A percentile compares a stretch with the other conserved stretches of the same genome.
Evolutionary conservation across 1,140 invertebrate genomes (phyloP).

Genomic region (Drosophila dunni): DNA sequence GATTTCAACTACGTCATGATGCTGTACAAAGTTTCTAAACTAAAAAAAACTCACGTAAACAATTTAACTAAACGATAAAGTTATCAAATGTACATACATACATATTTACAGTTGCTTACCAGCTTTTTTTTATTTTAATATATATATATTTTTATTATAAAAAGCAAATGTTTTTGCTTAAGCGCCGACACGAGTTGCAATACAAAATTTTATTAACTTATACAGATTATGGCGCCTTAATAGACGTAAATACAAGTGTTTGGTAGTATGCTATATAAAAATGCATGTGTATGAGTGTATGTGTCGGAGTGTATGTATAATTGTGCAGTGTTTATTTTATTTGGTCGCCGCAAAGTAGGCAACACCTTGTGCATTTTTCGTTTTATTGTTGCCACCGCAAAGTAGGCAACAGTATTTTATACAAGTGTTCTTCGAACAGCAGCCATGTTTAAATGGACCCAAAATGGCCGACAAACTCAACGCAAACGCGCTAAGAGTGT

Average conservation of each 20-base stretch:
- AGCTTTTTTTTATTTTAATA: neutral
- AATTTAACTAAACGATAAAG: slow-evolving; percentile 23
- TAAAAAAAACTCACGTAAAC: slow-evolving; percentile 15
- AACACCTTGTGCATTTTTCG: slow-evolving; percentile 47
- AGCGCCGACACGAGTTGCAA: slow-evolving; percentile 51
- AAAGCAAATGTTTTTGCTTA: slow-evolving; percentile 11
- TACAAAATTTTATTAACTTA: slow-evolving; percentile 77
- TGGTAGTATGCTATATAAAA: slow-evolving; percentile 28
- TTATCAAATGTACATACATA: slow-evolving; percentile 15
- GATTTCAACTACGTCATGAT: slow-evolving; percentile 14
- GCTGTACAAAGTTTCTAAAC: slow-evolving; percentile 17
- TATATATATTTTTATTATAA: neutral
- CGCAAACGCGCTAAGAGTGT: neutral
- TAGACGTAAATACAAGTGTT: slow-evolving; percentile 19
- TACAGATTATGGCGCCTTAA: slow-evolving; percentile 46
- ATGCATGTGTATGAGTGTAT: slow-evolving; percentile 20
- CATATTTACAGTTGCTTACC: slow-evolving; percentile 42
- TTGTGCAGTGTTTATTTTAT: slow-evolving; percentile 50
- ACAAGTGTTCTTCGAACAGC: slow-evolving; percentile 48
- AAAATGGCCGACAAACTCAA: slow-evolving; percentile 14
- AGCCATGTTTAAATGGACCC: slow-evolving; percentile 46
- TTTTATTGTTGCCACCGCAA: slow-evolving; percentile 16
- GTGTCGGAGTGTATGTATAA: slow-evolving; percentile 40
- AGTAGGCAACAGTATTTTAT: slow-evolving; percentile 43
- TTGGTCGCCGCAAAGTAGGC: slow-evolving; percentile 58